Percentiles rank a stretch among this genome's conserved stretches.
These are phyloP conservation scores for Ricordea florida DNA, from an alignment of 92 coral and sea anemone species.

Conservation along the genomic window DNA sequence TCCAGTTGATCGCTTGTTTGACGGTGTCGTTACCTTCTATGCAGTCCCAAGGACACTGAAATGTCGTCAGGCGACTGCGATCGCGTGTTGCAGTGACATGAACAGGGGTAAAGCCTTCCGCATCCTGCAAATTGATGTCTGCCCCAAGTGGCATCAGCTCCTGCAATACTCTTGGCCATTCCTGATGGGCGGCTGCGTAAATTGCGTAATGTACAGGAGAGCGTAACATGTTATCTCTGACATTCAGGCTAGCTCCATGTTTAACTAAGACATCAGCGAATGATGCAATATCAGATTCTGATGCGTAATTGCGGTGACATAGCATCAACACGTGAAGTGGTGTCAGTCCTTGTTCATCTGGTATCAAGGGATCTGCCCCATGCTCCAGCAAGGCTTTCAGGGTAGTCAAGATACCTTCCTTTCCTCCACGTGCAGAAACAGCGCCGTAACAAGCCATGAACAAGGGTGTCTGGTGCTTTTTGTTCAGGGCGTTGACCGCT, in stretches of 20 bases:
- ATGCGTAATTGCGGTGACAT: too few species aligned
- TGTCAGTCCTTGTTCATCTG: conserved; percentile 31
- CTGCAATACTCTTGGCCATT: conserved; percentile 1
- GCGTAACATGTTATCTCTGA: conserved; percentile 37
- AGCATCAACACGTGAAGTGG: conserved; percentile 36
- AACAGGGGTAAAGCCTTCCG: conserved; percentile 41
- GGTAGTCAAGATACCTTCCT: conserved; percentile 3
- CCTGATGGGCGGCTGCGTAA: background rate
- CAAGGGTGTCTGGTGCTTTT: conserved; percentile 45
- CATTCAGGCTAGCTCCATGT: conserved; percentile 23
- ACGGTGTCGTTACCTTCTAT: background rate
- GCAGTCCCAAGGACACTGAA: conserved; percentile 49
- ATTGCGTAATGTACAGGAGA: conserved; percentile 43
- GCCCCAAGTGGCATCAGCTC: conserved; percentile 12
- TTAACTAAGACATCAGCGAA: conserved; percentile 3
- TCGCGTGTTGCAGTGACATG: conserved; percentile 17
- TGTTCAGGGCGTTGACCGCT: conserved; percentile 17
- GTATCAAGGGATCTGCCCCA: conserved; percentile 26
- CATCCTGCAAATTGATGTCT: conserved; percentile 39
- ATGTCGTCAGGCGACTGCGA: background rate
- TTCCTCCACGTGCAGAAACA: background rate
- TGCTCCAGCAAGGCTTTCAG: conserved; percentile 4
- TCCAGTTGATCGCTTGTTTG: conserved; percentile 9
- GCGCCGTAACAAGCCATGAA: conserved; percentile 12
- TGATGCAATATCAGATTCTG: too few species aligned